Conservation (phyloP, 2,113 vertebrate genomes). For the Pithys albifrons region DNA sequence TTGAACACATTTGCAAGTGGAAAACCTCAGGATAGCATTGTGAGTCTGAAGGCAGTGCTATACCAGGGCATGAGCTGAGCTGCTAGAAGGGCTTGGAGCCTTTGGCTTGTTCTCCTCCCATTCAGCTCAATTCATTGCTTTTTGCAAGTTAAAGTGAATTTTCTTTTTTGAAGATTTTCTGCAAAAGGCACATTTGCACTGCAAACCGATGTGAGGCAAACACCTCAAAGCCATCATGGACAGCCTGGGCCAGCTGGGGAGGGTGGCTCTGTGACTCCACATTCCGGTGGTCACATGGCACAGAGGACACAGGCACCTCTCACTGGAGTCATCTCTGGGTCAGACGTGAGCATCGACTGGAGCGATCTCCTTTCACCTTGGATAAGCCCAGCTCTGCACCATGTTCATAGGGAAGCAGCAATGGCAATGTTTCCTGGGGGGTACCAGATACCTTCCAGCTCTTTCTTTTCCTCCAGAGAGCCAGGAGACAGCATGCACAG, state of each 20-base stretch:
- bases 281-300: rapidly evolving
- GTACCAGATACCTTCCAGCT: background rate
- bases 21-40: background rate
- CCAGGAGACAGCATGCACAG: background rate
- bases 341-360: background rate
- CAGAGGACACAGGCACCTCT: background rate
- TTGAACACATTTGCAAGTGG: background rate
- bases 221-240: no score
- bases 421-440: background rate
- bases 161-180: background rate
- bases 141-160: background rate
- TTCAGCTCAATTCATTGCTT: background rate
- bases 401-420: background rate
- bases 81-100: background rate
- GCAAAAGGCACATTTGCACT: background rate
- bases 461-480: background rate
- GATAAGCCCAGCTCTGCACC: background rate
- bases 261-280: background rate
- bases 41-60: background rate
- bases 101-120: background rate
- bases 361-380: background rate
- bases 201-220: background rate
- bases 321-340: rapidly evolving
- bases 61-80: background rate
- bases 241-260: background rate